phyloP scores from a whole-genome alignment of 2,113 vertebrate genomes.

The Nyctereutes procyonoides region DNA sequence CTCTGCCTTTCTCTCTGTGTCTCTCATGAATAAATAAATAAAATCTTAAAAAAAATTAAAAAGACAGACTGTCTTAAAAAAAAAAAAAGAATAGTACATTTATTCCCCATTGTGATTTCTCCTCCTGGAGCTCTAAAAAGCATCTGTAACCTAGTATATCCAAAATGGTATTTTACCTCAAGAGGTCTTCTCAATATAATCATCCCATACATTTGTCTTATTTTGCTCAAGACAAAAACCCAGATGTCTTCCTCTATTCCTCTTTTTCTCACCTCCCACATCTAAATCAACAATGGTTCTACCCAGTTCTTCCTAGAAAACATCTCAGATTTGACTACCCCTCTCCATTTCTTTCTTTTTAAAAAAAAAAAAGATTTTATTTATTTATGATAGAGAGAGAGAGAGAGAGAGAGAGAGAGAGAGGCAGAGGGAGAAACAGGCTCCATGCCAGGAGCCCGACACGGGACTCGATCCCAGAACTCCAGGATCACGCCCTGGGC shows the following conservation, averaged over 20 bases:
- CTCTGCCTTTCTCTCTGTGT: too few relatives aligned
- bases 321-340: neutral
- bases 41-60: too few relatives aligned
- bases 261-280: neutral
- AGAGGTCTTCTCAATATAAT: neutral
- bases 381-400: too few relatives aligned
- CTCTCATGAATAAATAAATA: too few relatives aligned
- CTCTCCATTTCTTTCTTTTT: neutral
- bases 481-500: too few relatives aligned
- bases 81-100: neutral
- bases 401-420: too few relatives aligned
- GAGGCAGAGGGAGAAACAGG: too few relatives aligned
- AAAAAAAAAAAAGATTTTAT: too few relatives aligned
- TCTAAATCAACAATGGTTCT: neutral
- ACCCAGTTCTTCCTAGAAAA: neutral
- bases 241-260: neutral
- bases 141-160: neutral
- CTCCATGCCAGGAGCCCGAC: too few relatives aligned
- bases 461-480: too few relatives aligned
- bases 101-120: neutral
- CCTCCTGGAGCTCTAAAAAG: neutral
- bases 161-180: conserved; percentile 25
- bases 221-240: neutral
- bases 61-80: too few relatives aligned
- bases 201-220: neutral